Conservation (phyloP, 2,113 vertebrate genomes). For the Peromyscus maniculatus region DNA sequence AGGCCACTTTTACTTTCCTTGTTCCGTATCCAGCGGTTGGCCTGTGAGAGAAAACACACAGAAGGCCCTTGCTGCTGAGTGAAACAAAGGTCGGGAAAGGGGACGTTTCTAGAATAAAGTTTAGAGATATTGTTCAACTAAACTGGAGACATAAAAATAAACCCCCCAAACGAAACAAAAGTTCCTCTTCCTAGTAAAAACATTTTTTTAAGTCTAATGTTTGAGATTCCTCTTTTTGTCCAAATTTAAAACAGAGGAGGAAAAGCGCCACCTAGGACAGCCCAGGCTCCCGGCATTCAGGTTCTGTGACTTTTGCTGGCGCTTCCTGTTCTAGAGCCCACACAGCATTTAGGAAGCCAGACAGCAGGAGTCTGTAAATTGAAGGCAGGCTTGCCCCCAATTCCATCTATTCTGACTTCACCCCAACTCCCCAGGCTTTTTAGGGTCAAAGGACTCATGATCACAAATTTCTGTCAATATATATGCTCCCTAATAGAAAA, state of each 20-base stretch:
- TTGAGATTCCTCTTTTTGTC: constrained; percentile 11
- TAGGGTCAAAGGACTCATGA: not conserved
- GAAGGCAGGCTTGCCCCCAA: not conserved
- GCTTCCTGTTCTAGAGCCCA: not conserved
- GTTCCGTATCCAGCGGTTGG: constrained; percentile 92
- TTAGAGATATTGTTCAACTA: not conserved
- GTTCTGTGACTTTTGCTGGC: not conserved
- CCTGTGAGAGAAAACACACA: constrained; percentile 81
- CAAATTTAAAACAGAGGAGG: constrained; percentile 39
- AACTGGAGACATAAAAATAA: not conserved
- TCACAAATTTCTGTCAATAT: not conserved
- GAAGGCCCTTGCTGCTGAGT: not conserved
- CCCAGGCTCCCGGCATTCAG: not conserved
- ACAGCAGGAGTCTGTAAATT: not conserved
- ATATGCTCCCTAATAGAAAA: not conserved
- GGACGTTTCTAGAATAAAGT: constrained; percentile 28
- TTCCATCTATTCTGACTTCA: not conserved
- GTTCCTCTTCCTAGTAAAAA: not conserved
- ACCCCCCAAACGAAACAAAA: not conserved
- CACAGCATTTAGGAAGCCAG: not conserved
- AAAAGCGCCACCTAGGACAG: not conserved
- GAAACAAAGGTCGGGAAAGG: not conserved
- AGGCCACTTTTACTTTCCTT: constrained; percentile 90
- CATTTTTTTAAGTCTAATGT: not conserved
- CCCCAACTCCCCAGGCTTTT: not conserved